Evolutionary conservation across 2,113 vertebrate genomes (phyloP).

Genomic region (Tricholaema leucomelas): DNA sequence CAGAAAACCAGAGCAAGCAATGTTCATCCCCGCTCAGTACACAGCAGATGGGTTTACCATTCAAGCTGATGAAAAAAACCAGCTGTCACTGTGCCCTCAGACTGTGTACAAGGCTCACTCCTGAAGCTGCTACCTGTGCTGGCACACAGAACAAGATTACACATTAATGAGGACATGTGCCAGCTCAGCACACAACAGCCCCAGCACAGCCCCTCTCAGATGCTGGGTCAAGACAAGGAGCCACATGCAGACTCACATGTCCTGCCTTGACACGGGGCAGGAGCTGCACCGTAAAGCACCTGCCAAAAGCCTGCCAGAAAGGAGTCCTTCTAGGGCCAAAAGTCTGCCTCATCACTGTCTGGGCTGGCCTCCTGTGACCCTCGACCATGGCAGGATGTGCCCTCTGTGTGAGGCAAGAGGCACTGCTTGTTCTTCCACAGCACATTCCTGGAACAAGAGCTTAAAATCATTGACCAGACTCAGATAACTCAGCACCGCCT

Average conservation of each 20-base stretch:
- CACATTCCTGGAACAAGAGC: neutral
- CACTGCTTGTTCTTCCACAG: neutral
- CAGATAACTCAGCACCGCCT: neutral
- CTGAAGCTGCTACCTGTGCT: constrained; percentile 58
- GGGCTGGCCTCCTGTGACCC: neutral
- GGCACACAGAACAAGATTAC: constrained; percentile 48
- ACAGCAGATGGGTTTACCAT: constrained; percentile 64
- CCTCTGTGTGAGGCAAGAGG: neutral
- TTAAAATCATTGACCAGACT: neutral
- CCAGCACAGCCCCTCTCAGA: neutral
- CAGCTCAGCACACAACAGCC: constrained; percentile 2
- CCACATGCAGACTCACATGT: neutral
- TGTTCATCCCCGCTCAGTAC: constrained; percentile 61
- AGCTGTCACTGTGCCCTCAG: constrained; percentile 60
- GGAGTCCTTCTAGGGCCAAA: neutral
- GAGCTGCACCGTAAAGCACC: neutral
- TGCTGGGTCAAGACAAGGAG: neutral
- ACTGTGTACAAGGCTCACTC: constrained; percentile 55
- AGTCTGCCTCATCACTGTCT: neutral
- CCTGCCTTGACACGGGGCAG: neutral
- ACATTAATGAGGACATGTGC: constrained; percentile 31
- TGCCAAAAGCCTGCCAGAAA: neutral
- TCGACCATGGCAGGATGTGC: accelerated
- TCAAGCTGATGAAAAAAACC: constrained; percentile 64
- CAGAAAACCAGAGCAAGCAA: constrained; percentile 65